A percentile compares a stretch with the other conserved stretches of the same genome.
Conservation (phyloP, 2,113 vertebrate species). For the Labrus mixtus region DNA sequence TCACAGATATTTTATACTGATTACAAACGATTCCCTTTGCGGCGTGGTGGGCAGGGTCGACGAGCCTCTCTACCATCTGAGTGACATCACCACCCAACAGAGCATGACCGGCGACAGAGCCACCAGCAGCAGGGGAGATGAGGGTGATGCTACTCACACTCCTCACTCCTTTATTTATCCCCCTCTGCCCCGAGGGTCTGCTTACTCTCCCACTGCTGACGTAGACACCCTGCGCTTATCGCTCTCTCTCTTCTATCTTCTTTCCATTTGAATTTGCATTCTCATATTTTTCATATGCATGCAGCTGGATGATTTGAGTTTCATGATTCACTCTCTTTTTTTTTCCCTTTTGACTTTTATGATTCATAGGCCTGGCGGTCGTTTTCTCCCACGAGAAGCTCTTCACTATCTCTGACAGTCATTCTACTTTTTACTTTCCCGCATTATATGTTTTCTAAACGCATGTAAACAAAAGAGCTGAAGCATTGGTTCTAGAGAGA, state of each 20-base stretch:
- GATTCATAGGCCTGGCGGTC: conserved; percentile 49
- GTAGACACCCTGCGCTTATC: conserved; percentile 47
- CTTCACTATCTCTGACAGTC: conserved; percentile 36
- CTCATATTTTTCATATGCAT: conserved; percentile 41
- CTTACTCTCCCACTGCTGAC: conserved; percentile 61
- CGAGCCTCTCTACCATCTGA: conserved; percentile 30
- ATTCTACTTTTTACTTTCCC: neutral
- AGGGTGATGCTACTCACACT: conserved; percentile 63
- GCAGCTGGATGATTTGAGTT: conserved; percentile 41
- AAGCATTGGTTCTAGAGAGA: too few species aligned
- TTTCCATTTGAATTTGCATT: neutral
- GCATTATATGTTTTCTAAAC: conserved; percentile 13
- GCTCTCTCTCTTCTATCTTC: neutral
- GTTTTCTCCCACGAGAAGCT: conserved; percentile 26
- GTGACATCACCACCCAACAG: conserved; percentile 69
- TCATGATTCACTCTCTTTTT: conserved; percentile 44
- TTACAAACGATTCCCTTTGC: too few species aligned
- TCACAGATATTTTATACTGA: too few species aligned
- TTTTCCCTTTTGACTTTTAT: conserved; percentile 28
- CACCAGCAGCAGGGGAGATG: conserved; percentile 50
- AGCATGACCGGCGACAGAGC: conserved; percentile 54
- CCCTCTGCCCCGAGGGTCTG: conserved; percentile 40
- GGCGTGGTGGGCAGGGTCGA: conserved; percentile 5
- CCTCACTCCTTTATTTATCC: conserved; percentile 72
- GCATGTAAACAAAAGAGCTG: too few species aligned